phyloP scores from a whole-genome alignment of 2,888 invertebrate genomes.

The Catonia carolina region DNA sequence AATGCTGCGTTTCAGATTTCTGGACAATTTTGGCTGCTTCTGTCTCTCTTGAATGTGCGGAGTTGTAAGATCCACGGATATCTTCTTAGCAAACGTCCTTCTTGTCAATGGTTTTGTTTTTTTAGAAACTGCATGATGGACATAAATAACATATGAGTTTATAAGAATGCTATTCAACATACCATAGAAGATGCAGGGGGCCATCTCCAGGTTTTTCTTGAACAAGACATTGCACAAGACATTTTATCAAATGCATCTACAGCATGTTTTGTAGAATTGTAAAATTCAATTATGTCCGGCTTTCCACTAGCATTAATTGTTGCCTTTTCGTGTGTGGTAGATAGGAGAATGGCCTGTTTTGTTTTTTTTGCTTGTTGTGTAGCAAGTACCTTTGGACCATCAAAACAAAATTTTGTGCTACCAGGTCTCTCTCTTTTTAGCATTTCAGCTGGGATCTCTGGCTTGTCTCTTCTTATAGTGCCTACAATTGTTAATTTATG shows the following conservation, averaged over 20 bases:
- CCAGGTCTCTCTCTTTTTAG: too few species aligned
- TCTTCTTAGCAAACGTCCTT: neutral
- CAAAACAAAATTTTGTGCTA: neutral
- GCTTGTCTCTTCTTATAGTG: conserved; percentile 7
- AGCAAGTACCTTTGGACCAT: conserved; percentile 3
- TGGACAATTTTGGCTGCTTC: conserved; percentile 7
- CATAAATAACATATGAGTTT: conserved; percentile 16
- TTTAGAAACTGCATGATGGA: conserved; percentile 7
- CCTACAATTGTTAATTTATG: conserved; percentile 12
- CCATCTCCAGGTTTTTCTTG: conserved; percentile 16
- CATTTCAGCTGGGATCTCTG: conserved; percentile 9
- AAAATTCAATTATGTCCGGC: conserved; percentile 7
- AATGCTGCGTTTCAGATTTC: conserved; percentile 7
- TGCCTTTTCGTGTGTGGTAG: conserved; percentile 13
- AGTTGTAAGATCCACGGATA: neutral
- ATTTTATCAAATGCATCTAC: conserved; percentile 8
- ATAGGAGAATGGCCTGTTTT: conserved; percentile 14
- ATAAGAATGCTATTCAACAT: conserved; percentile 15
- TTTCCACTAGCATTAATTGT: conserved; percentile 16
- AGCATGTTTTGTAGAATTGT: too few species aligned
- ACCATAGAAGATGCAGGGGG: too few species aligned
- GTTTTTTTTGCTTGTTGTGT: conserved; percentile 7
- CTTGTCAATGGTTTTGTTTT: conserved; percentile 4
- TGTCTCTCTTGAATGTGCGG: neutral
- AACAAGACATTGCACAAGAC: conserved; percentile 11